Base-by-base conservation (phyloP, 1,140 invertebrate species). In the Anastrepha obliqua region DNA sequence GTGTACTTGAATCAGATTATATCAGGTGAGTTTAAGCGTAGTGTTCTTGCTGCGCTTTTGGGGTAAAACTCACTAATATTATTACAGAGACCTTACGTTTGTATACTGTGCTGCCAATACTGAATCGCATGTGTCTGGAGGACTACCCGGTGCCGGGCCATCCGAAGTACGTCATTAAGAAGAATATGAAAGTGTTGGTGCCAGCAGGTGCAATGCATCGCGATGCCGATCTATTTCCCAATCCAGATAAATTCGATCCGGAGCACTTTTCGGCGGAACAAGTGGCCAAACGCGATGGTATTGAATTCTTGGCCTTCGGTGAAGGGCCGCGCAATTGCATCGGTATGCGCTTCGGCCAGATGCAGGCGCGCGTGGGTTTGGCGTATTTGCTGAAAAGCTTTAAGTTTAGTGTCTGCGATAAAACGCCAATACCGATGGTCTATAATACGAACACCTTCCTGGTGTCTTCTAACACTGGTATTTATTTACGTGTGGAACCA, bases 211-310 rank as follows among this genome's bases (percentile, higher is more conserved):
- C 90, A 3, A 89, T 94, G 87, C 94, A 94, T 87, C 89, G 90
- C 3, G 93, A 94, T 89, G 91, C 93, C 39, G 89, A 90, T 9
- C 91, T 94, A 15, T 96, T 94, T 90, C 94, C 95, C 11, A 93
- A 96, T 87, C 96, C 96, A 3, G 93, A 96, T 39, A 90, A 88
- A 13, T 97, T 96, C 89, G 93, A 96, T 90, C 97, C 96, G 0
- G 96, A 96, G 15, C 93, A 96, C 89, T 96, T 96, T 89, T 89
- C 94, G 0, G 92, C 94, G 0, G 95, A 96, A 86, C 94, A 95
- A 39, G 89, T 91, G 8, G 89, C 89, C n/a, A 90, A 91, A 47
- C 93, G 95, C 0, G 94, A 93, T 87, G 94, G 90, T 0, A 92
- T 93, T 6, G 89, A 94, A 15, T 95, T 93, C 90, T 90, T 96